Base-by-base conservation (phyloP, 1,140 invertebrate species). In the Trachymyrmex cornetzi region DNA sequence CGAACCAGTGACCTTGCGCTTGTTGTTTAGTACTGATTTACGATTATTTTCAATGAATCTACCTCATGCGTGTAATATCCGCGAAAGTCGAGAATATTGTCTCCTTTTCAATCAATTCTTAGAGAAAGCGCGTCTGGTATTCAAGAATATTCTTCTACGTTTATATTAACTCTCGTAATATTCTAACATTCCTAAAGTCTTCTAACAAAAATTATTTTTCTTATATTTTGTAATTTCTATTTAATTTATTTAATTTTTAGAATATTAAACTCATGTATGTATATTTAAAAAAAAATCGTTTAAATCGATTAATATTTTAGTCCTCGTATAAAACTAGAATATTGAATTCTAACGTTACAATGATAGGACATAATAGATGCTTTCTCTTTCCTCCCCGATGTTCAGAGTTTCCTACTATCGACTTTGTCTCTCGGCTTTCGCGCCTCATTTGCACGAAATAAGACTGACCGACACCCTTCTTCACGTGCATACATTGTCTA, bases 1-100 rank as follows among this genome's bases (percentile, higher is more conserved):
- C 57, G 22, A 79, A 87, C 59, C 53, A 72, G 12, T 85, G 77
- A 90, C 88, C 88, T 90, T 90, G 89, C 79, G 79, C 88, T 87
- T 86, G 77, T 90, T 90, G 85, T 90, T 89, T 89, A 89, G 53
- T 61, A 72, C 59, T 90, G 88, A 90, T 90, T 90, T 90, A 90
- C 89, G 89, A 87, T 90, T 90, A 89, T 87, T 89, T 89, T 87
- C 85, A 79, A 89, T 75, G 72, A 61, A 16, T 48, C 38, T 53
- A 16, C 22, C 48, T 66, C 53, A 53, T 5, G 38, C 38, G 66
- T 14, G 19, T 87, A 64, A 77, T 74, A 59, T n/a, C 77, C 48
- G 50, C 11, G 24, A 30, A 30, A 63, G 19, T 34, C 55, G 14
- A 75, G 12, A 19, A 3, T 27, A 22, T 44, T 59, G 44, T 55